A percentile compares a stretch with the other conserved stretches of the same genome.
Conservation (phyloP, 2,888 invertebrate genomes). For the Galeruca laticollis region DNA sequence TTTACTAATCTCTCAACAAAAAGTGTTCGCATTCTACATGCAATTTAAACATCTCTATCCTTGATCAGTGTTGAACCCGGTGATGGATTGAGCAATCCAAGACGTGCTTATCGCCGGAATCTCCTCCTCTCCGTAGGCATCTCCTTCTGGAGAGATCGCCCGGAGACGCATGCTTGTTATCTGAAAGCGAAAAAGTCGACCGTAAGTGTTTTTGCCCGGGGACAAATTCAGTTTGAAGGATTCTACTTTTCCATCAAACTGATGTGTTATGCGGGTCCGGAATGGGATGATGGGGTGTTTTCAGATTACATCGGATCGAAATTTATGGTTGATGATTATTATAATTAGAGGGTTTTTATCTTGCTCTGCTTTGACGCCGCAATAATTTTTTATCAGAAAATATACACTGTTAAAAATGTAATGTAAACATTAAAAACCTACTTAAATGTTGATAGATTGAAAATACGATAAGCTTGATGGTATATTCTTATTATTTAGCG, state of each 20-base stretch:
- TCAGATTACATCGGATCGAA: conserved; percentile 5
- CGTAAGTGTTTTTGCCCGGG: conserved; percentile 57
- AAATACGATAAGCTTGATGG: too few relatives aligned
- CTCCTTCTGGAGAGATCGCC: conserved; percentile 46
- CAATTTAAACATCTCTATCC: conserved; percentile 60
- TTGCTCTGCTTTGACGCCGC: not conserved
- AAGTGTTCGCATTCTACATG: conserved; percentile 59
- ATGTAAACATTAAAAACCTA: too few relatives aligned
- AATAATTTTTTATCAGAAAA: not conserved
- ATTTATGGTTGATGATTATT: conserved; percentile 24
- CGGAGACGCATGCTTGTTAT: conserved; percentile 57
- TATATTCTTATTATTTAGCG: too few relatives aligned
- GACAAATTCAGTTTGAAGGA: conserved; percentile 59
- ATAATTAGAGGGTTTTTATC: conserved; percentile 20
- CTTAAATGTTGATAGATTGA: too few relatives aligned
- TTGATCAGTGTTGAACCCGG: conserved; percentile 58
- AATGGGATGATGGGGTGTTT: conserved; percentile 10
- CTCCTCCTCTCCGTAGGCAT: conserved; percentile 29
- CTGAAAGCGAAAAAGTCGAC: conserved; percentile 47
- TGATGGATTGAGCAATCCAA: conserved; percentile 60
- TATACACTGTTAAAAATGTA: not conserved
- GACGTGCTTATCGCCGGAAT: conserved; percentile 58
- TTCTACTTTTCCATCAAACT: conserved; percentile 47
- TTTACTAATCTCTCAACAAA: conserved; percentile 57
- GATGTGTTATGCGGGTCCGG: conserved; percentile 1